Evolutionary conservation across 2,888 invertebrate species (phyloP), one percentile per base, ranked within the genome.

Genomic region (Tenthredo amoena): DNA sequence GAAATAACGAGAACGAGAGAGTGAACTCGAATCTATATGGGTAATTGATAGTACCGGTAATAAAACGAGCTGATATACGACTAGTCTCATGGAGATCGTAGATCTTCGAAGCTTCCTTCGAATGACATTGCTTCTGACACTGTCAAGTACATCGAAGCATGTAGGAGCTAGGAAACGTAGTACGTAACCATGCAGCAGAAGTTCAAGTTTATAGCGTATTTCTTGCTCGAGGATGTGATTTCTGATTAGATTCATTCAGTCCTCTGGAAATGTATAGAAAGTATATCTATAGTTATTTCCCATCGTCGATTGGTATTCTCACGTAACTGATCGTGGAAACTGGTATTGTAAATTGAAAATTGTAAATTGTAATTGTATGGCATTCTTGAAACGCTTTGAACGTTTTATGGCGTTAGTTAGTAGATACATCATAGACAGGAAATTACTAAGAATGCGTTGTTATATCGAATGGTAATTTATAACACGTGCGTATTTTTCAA

Each of bases 311-410:
- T 15, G 81, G 37, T 62, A 50, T 77, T 77, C 76, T 26, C 37
- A 79, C 58, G 79, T 37, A 77, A 77, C 40, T 21, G 55, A 55
- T 21, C 34, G 40, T 34, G 6, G 43, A 47, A 71, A 83, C 83
- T 71, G 83, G 83, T 83, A 83, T 68, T 83, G 83, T 43, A 83
- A 83, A 83, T 83, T 83, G 83, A 68, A 83, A 83, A 83, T 83
- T 83, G 65, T 71, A 65, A 83, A 83, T 83, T 83, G 68, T 83
- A 68, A 83, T 83, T 83, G 65, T 47, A 47, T 83, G 62, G 68
- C 83, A 83, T 83, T 83, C 83, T 83, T 83, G 40, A 62, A 68
- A 83, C 47, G 71, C 83, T 71, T 83, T 18, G 68, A 71, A 83
- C 65, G 26, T 47, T 83, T 83, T 31, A 68, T 83, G 31, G 83